phyloP scores from a whole-genome alignment of 1,140 invertebrate genomes.

The Caenorhabditis elegans region DNA sequence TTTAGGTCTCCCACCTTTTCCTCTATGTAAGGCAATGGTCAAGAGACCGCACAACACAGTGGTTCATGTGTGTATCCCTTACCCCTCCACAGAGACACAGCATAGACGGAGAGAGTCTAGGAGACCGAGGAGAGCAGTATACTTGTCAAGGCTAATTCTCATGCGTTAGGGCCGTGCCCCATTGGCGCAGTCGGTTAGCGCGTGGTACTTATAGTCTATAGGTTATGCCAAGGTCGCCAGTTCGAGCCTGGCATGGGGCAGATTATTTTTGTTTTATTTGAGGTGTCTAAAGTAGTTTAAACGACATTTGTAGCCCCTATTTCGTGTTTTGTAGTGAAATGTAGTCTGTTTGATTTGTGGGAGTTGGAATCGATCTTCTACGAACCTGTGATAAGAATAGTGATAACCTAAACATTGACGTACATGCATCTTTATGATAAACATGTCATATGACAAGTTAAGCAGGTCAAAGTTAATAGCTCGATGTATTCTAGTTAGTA shows the following conservation, averaged over 20 bases:
- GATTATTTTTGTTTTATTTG: not conserved
- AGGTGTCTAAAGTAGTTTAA: not conserved
- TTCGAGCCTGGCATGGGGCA: conserved; percentile 31
- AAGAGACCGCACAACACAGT: not conserved
- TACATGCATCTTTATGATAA: not conserved
- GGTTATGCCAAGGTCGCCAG: conserved; percentile 30
- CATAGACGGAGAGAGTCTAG: not conserved
- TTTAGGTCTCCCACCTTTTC: not conserved
- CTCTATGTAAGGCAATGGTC: not conserved
- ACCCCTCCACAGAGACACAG: not conserved
- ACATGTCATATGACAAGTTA: not conserved
- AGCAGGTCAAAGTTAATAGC: not conserved
- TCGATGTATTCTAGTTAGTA: not conserved
- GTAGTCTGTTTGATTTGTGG: not conserved
- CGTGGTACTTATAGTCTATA: conserved; percentile 50
- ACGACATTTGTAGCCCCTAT: not conserved
- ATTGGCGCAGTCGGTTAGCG: conserved; percentile 53
- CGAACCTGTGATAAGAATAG: not conserved
- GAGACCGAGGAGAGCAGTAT: not conserved
- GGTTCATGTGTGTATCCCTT: not conserved
- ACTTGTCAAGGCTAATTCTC: not conserved
- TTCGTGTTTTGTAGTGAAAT: not conserved
- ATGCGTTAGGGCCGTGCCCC: conserved; percentile 18
- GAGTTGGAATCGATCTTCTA: not conserved
- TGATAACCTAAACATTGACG: not conserved